Evolutionary conservation across 2,888 invertebrate species (phyloP), one percentile per base, ranked within the genome.

Genomic region (Macrosiphum euphorbiae): DNA sequence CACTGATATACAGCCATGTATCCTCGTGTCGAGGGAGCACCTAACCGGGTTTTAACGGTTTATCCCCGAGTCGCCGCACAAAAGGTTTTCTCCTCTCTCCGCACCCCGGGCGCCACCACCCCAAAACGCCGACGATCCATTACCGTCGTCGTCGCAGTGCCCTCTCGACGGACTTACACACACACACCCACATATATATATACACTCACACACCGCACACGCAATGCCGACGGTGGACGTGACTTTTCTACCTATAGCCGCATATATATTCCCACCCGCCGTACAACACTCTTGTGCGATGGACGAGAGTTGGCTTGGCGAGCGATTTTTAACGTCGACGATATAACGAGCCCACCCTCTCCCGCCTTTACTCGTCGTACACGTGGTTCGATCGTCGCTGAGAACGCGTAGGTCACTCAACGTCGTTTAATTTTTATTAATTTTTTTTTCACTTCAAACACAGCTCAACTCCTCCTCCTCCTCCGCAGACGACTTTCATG

Each of bases 1-100:
- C 10, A 24, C n/a, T 41, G 41, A 61, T 44, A 44, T 89, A 89
- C 28, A 41, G 47, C 61, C n/a, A 44, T 85, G 44, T 90, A 58
- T 58, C n/a, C 58, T 89, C 50, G 67, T 47, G 50, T 90, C 67
- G 35, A 52, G 91, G 91, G 85, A 91, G 55, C 91, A 91, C 91
- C 91, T 91, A 55, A 91, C 91, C 55, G 85, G 91, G 91, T 85
- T 44, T 85, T 41, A 91, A 91, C 91, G 84, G 89, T 90, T 90
- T 61, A 89, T 61, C 61, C 88, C 41, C 50, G 50, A 50, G 20
- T 52, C 47, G 58, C 55, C 50, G 50, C 52, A 88, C 87, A 88
- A 88, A 88, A 88, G 87, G 88, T 58, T 88, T 58, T 50, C 26
- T 26, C 88, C 7, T 26, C 41, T 28, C 16, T 3, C 44, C n/a